These are phyloP conservation scores for Peromyscus nudipes DNA, from an alignment of 2,797 vertebrate genomes.

Conservation along the genomic window DNA sequence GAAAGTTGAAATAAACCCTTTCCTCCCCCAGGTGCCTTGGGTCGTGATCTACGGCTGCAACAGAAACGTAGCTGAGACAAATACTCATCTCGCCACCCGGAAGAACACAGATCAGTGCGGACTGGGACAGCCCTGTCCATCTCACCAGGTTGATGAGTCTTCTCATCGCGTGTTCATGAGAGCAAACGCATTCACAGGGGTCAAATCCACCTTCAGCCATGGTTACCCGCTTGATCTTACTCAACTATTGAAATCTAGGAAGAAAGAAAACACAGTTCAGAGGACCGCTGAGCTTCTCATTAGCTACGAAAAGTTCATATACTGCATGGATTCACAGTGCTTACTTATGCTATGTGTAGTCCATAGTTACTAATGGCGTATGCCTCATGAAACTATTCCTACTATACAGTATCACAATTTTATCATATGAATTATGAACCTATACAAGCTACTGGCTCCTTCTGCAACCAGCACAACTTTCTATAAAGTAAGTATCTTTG, in stretches of 20 bases:
- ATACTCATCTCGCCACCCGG: conserved; percentile 32
- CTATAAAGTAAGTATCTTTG: not conserved
- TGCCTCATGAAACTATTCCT: not conserved
- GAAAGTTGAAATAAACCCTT: no score
- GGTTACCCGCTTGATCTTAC: conserved; percentile 84
- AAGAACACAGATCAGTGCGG: conserved; percentile 49
- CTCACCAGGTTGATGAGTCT: conserved; percentile 98
- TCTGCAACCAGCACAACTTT: not conserved
- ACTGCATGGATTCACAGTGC: not conserved
- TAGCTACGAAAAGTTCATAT: conserved; percentile 51
- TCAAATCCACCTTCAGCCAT: conserved; percentile 99
- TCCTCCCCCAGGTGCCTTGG: not conserved
- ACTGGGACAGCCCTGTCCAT: conserved; percentile 48
- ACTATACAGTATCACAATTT: not conserved
- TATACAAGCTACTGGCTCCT: conserved; percentile 45
- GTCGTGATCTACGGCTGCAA: not conserved
- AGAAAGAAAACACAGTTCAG: conserved; percentile 72
- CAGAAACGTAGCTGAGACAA: not conserved
- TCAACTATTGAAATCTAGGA: conserved; percentile 85
- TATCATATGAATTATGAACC: conserved; percentile 31
- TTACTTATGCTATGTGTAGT: not conserved
- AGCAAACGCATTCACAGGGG: conserved; percentile 98
- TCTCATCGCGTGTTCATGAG: conserved; percentile 97
- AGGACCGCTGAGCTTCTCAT: conserved; percentile 42
- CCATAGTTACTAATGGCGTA: not conserved